Base-by-base conservation (phyloP, 2,888 invertebrate genomes). In the Antitype chi region DNA sequence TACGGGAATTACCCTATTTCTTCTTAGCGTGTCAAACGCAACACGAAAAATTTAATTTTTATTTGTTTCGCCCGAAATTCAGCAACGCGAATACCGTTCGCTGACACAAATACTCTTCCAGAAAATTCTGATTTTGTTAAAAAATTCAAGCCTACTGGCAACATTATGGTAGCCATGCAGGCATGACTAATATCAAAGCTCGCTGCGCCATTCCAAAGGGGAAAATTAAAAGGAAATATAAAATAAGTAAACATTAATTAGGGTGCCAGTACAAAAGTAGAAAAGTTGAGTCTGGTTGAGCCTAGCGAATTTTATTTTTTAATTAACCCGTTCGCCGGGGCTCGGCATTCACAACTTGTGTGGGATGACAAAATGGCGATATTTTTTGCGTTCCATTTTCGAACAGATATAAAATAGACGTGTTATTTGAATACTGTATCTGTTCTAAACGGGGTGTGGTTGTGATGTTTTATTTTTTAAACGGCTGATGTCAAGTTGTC, bases 221-320 rank as follows among this genome's bases (percentile, higher is more conserved):
- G 53, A 52, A 70, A 71, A 70, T 71, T 49, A 62, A 78, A 78
- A 70, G 1, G 4, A 55, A 69, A 64, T 0, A 38, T n/a, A 71
- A 71, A 71, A 75, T 60, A 70, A 70, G 68, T 75, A 67, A 64
- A 76, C 69, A 62, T 82, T 85, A 82, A 82, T 82, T 82, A 82
- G 77, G 71, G 11, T 38, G 38, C 17, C 47, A 66, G 64, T 52
- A 49, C 23, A n/a, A 62, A 72, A 70, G 81, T 59, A 67, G 38
- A 62, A 79, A 74, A 70, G 69, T 81, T 72, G 59, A 84, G 59
- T 63, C 59, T 68, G 64, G 55, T 84, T 80, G 70, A 70, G 82
- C 70, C 81, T 62, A 55, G 53, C 57, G 38, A 67, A 73, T 76
- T 85, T 76, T 64, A 70, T 73, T 71, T 82, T 82, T 81, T 82